phyloP scores from a whole-genome alignment of 2,113 vertebrate genomes.

The Neopipo cinnamomea region DNA sequence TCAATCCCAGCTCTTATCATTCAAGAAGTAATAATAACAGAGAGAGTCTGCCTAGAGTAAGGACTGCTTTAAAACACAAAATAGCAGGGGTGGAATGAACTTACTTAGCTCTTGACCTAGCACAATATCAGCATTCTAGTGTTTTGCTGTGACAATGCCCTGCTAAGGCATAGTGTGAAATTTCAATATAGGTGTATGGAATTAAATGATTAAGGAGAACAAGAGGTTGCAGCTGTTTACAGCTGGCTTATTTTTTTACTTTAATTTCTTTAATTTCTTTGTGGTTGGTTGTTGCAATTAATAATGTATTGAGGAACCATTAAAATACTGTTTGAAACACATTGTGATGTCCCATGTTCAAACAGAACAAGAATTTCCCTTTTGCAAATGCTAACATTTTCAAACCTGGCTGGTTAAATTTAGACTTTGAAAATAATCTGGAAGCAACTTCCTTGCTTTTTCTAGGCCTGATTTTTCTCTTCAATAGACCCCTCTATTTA shows the following conservation, averaged over 20 bases:
- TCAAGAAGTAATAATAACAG: constrained; percentile 62
- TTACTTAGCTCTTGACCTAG: constrained; percentile 62
- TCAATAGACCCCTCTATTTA: not conserved
- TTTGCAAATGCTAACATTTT: not conserved
- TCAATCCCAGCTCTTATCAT: constrained; percentile 70
- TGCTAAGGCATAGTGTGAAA: constrained; percentile 19
- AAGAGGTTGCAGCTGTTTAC: constrained; percentile 48
- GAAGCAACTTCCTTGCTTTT: not conserved
- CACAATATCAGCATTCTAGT: constrained; percentile 56
- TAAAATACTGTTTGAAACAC: not conserved
- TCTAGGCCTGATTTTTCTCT: not conserved
- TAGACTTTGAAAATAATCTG: not conserved
- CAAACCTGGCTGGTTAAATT: not conserved
- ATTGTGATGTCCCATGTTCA: not conserved
- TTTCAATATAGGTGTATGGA: constrained; percentile 44
- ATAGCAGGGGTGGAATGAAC: constrained; percentile 58
- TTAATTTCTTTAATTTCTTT: not conserved
- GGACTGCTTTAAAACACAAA: constrained; percentile 67
- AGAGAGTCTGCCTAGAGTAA: constrained; percentile 26
- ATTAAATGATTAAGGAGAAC: constrained; percentile 51
- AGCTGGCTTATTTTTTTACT: not conserved
- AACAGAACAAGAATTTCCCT: not conserved
- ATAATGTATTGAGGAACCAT: not conserved
- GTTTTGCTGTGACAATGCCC: constrained; percentile 52
- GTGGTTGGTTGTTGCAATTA: not conserved